phyloP scores from a whole-genome alignment of 2,113 vertebrate species.

The Mystacornis crossleyi region DNA sequence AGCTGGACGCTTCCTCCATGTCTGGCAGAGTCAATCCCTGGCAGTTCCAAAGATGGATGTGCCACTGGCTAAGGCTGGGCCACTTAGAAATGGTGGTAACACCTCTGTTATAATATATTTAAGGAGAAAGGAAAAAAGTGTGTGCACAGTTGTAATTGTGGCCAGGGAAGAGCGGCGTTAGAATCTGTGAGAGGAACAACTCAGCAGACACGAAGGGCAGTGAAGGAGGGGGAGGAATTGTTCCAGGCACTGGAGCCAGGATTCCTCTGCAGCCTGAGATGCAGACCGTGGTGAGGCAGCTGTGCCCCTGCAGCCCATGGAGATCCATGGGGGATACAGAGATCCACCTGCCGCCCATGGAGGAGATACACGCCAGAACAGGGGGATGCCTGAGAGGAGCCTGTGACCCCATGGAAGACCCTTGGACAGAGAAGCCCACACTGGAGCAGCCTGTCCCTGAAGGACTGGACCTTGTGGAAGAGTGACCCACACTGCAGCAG shows the following conservation, averaged over 20 bases:
- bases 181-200: not conserved
- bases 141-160: not conserved
- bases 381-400: not conserved
- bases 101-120: not conserved
- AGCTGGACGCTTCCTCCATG: not conserved
- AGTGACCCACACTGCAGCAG: not conserved
- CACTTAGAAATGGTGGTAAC: not conserved
- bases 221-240: not conserved
- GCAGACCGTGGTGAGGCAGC: not conserved
- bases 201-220: not conserved
- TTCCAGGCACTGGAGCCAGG: not conserved
- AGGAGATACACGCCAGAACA: not conserved
- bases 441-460: not conserved
- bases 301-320: not conserved
- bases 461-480: not conserved
- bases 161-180: not conserved
- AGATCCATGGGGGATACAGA: not conserved
- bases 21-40: not conserved
- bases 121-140: not conserved
- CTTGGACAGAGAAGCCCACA: no score
- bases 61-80: not conserved
- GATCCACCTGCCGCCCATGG: not conserved
- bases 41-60: fast-evolving
- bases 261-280: not conserved
- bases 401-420: not conserved